Conservation (phyloP, 1,140 invertebrate genomes). For the Planococcus citri region DNA sequence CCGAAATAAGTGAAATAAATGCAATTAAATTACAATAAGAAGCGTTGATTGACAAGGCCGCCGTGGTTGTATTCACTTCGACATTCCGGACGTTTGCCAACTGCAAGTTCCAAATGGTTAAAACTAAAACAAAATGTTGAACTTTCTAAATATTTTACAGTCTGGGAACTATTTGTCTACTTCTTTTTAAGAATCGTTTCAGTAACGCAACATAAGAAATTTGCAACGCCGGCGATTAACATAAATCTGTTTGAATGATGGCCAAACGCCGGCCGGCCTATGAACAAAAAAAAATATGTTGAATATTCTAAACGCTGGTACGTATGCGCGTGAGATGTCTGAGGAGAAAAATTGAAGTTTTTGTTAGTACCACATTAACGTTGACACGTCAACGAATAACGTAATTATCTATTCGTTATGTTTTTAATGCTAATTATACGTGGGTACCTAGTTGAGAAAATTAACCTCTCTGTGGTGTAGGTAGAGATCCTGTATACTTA, state of each 20-base stretch:
- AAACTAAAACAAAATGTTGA: neutral
- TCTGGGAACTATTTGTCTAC: constrained; percentile 20
- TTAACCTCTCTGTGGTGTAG: no score
- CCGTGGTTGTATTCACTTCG: constrained; percentile 16
- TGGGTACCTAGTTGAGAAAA: neutral
- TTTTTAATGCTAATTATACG: neutral
- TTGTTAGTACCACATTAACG: neutral
- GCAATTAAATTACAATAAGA: constrained; percentile 20
- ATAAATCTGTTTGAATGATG: constrained; percentile 17
- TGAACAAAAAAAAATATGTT: neutral
- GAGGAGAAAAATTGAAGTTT: neutral
- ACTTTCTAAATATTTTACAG: constrained; percentile 19
- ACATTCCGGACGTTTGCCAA: constrained; percentile 8
- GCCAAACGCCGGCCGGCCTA: neutral
- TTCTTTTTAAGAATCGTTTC: neutral
- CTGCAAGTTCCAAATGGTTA: constrained; percentile 12
- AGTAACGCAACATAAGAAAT: neutral
- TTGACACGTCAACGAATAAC: neutral
- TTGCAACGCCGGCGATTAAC: constrained; percentile 1
- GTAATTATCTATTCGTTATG: neutral
- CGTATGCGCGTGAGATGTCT: neutral
- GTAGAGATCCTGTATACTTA: no score
- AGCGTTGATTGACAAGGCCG: constrained; percentile 17
- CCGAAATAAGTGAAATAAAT: constrained; percentile 17
- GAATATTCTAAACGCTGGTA: neutral